Base-by-base conservation (phyloP, 2,113 vertebrate species). In the Mustela lutreola region DNA sequence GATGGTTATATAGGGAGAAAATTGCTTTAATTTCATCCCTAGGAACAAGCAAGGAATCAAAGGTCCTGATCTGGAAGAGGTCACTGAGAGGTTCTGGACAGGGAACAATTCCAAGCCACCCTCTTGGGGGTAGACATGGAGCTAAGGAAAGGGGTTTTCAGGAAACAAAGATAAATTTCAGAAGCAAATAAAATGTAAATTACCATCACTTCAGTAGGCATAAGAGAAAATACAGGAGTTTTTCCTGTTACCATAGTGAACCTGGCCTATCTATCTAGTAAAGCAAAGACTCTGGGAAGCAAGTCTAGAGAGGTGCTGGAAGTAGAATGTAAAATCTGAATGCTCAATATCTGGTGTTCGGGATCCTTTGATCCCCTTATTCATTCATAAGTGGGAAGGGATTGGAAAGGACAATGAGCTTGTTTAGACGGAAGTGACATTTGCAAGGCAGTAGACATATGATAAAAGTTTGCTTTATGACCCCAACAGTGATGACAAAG, bases 321-420 rank as follows among this genome's bases (percentile, higher is more conserved):
- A 28, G 18, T 36, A 19, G n/a, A 42, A 42, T 0, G 3, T 5
- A 15, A 14, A 63, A 39, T 7, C 19, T 16, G 2, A 62, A 21
- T 0, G 5, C 4, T 19, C 12, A 11, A 10, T n/a, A 4, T 2
- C 19, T 33, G 36, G 7, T 2, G 8, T 16, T 26, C 21, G 6
- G 18, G 62, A 70, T 2, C 12, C 24, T 58, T 1, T 33, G 8
- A 10, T 22, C 73, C 33, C 2, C 28, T 36, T 18, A 14, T 7
- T 15, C 28, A 14, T 9, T 11, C 33, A 2, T 10, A 7, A n/a
- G 21, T 42, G 28, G 15, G 7, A 45, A 3, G 7, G 4, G 19
- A 10, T 4, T 14, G 0, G 2, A 4, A 31, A 48, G 31, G 48
- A 84, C 11, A 6, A 5, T 45, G 5, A 45, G 7, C 5, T 89